Evolutionary conservation across 2,888 invertebrate genomes (phyloP), one percentile per base, ranked within the genome.

Genomic region (Zele albiditarsus): DNA sequence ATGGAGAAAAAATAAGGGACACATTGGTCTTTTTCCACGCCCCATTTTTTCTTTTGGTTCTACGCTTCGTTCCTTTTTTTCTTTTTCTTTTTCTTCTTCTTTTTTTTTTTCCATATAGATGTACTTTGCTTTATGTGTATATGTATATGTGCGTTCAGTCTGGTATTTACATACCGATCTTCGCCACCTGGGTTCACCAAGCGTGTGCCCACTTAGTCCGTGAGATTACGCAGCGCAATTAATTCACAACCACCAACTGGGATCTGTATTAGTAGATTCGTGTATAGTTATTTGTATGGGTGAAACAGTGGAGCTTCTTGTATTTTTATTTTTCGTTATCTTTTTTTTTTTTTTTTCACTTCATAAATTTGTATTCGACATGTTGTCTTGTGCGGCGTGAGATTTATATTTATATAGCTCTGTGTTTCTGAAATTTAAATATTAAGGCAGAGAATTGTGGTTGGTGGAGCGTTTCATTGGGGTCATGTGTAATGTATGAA

Each of bases 161-260:
- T 57, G 60, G 49, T 79, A 76, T 79, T 79, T 77, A 75, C 76
- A 77, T 77, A 74, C 68, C 74, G 77, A 77, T 76, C 67, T n/a
- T 69, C 68, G 31, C 63, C 68, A 49, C 71, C 60, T 71, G 71
- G 67, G 69, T 53, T 53, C 53, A 53, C 66, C 66, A 49, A 76
- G 63, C 73, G 76, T 79, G 73, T 78, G 78, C 71, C 74, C 75
- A 72, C 75, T 73, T 73, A 76, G 71, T 65, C 74, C 28, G 74
- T 72, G 75, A 77, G 77, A 80, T 80, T 80, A 78, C 77, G 73
- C 75, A 73, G 62, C 67, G 75, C 75, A 78, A 80, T 80, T 79
- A 79, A 77, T 80, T 80, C 53, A 20, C 46, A 49, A 71, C 60
- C 31, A 63, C 71, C 75, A 75, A 75, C 75, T 75, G 75, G 27